Base-by-base conservation (phyloP, 2,113 vertebrate species). In the Rallus limicola region DNA sequence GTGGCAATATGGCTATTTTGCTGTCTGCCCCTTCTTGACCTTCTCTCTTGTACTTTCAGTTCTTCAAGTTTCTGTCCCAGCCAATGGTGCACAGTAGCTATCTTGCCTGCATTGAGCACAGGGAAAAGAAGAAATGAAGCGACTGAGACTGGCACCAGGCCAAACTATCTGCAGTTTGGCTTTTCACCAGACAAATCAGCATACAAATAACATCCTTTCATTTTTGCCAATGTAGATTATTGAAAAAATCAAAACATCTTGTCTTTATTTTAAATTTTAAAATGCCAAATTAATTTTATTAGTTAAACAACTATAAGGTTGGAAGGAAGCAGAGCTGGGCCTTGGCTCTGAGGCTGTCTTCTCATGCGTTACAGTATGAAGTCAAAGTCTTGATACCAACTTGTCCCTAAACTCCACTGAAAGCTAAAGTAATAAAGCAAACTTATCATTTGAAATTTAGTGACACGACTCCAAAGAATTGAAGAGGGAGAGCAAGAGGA, bases 241-340 rank as follows among this genome's bases (percentile, higher is more conserved):
- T 92, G 58, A 91, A 97, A 96, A 96, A 95, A 95, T 87, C 1
- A 2, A 97, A 97, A 85, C 71, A 87, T 96, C 95, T 96, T 97
- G 85, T 94, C 76, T 96, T 97, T 96, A 84, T 94, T 97, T 97
- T 96, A 93, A 82, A 94, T 86, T 97, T 97, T 95, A 96, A 97
- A 90, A 8, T 84, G 62, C 52, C 28, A 96, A 96, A 97, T 97
- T 97, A 90, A 94, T 98, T 97, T 97, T 93, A 89, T 96, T 96
- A 93, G 44, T 82, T 94, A 95, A 96, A 86, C 74, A 40, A 16
- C 59, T 96, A 69, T 86, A 70, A 62, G 59, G 1, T 40, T 75
- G 20, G 65, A 96, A 86, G 26, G 63, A 96, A 87, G 16, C 33
- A 94, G 58, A 16, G 64, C n/a, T 89, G 76, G 76, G 71, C 82